Evolutionary conservation across 2,113 vertebrate genomes (phyloP), one percentile per base, ranked within the genome.

Genomic region (Sterrhoptilus dennistouni): DNA sequence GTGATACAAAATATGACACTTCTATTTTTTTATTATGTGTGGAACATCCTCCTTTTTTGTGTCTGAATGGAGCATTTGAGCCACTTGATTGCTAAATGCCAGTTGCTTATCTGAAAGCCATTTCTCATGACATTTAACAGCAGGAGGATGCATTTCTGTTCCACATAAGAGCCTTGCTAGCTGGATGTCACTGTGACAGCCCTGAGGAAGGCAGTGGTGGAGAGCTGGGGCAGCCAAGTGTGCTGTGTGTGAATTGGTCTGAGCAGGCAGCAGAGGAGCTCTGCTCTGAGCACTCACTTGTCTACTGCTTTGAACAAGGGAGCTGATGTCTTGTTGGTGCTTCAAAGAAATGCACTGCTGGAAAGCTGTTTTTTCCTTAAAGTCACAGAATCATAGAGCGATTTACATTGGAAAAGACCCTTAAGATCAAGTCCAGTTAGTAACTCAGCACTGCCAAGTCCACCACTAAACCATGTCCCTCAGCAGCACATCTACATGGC

Each of bases 51-150:
- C 10, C 17, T 84, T 92, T 83, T 91, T 40, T 74, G 38, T 76
- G 50, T 77, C 72, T 60, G 91, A 86, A 88, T 49, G 87, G 76
- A 93, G 35, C 60, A 33, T 75, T 92, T 76, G 40, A 89, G 49
- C 25, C 47, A 33, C 44, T 89, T 89, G 88, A 92, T 93, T 90
- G 53, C 64, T 47, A 77, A 95, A 90, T 63, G 68, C 61, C 74
- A 57, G 71, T 87, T 90, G 83, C 72, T 82, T 66, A 72, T 82
- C 52, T 42, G 71, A 94, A 89, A 60, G 64, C 66, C 72, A 83
- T 95, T 96, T 95, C 53, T 93, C 80, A 38, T 63, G 75, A 82
- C 68, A 42, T 61, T 84, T 90, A 92, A 40, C 90, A 94, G 87
- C 89, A 86, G 92, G 60, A 75, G 38, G 77, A 52, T 83, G 64